phyloP scores from a whole-genome alignment of 2,888 invertebrate species.

The Galeopsomyia nigrocyanea region DNA sequence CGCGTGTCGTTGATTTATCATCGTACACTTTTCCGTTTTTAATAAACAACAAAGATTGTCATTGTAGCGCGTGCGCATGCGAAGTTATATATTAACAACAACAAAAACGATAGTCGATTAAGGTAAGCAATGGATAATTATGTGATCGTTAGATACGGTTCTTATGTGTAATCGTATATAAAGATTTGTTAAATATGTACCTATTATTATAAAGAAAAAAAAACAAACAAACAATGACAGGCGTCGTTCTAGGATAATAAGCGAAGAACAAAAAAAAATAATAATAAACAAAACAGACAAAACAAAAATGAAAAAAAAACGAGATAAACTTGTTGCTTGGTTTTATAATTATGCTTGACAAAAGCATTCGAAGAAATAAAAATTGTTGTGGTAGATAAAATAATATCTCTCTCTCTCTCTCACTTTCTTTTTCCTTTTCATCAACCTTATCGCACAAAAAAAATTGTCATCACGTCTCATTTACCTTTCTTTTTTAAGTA shows the following conservation, averaged over 20 bases:
- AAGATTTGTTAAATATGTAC: slow-evolving; percentile 65
- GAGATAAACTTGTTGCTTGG: slow-evolving; percentile 68
- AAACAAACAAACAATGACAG: slow-evolving; percentile 26
- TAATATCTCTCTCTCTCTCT: slow-evolving; percentile 7
- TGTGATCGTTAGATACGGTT: slow-evolving; percentile 49
- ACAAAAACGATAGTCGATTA: slow-evolving; percentile 39
- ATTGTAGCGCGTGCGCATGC: slow-evolving; percentile 21
- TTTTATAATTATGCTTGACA: slow-evolving; percentile 70
- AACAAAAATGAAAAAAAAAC: slow-evolving; percentile 55
- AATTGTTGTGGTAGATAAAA: slow-evolving; percentile 65
- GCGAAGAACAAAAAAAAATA: no score
- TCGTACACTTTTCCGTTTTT: slow-evolving; percentile 7
- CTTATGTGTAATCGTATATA: slow-evolving; percentile 44
- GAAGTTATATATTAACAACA: slow-evolving; percentile 12
- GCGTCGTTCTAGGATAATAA: slow-evolving; percentile 51
- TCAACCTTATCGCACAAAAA: background rate
- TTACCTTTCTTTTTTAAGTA: background rate
- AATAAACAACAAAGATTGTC: slow-evolving; percentile 7
- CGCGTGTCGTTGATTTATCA: slow-evolving; percentile 3
- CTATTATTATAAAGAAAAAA: slow-evolving; percentile 46
- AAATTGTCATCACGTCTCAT: background rate
- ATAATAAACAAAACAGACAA: slow-evolving; percentile 51
- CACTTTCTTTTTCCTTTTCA: background rate
- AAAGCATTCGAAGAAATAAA: slow-evolving; percentile 65
- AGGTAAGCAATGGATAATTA: slow-evolving; percentile 47